These are phyloP conservation scores for Myotis myotis DNA, from an alignment of 2,797 vertebrate species.

Conservation along the genomic window DNA sequence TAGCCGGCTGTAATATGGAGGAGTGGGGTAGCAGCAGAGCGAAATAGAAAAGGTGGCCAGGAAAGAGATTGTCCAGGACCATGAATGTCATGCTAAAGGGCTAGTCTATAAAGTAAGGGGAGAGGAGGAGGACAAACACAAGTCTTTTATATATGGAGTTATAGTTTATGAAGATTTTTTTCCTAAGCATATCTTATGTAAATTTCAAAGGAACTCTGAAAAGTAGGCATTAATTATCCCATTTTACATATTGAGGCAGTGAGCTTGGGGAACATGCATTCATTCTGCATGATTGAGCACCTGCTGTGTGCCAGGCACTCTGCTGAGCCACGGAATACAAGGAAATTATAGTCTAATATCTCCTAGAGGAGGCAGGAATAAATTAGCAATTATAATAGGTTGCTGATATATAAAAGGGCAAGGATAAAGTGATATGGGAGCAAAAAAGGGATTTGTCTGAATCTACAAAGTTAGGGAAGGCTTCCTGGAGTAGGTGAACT, in stretches of 20 bases:
- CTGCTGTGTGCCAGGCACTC: background rate
- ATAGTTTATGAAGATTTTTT: conserved; percentile 19
- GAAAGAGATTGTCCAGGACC: background rate
- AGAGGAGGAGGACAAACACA: background rate
- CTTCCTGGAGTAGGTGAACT: conserved; percentile 18
- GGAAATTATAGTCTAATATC: conserved; percentile 1
- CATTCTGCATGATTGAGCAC: background rate
- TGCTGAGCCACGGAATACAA: background rate
- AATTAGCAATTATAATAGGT: background rate
- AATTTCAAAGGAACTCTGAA: conserved; percentile 35
- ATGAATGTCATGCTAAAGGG: background rate
- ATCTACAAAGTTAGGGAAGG: background rate
- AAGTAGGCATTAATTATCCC: background rate
- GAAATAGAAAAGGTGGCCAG: background rate
- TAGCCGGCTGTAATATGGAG: background rate
- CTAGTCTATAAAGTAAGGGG: conserved; percentile 15
- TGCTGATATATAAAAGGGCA: conserved; percentile 35
- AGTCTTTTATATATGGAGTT: background rate
- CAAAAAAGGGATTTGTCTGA: background rate
- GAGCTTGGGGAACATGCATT: background rate
- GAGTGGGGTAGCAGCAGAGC: background rate
- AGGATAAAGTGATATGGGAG: background rate
- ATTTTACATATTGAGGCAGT: background rate
- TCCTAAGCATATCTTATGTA: background rate
- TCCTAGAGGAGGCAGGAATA: background rate